Conservation (phyloP, 1,140 invertebrate genomes). For the Phenacoccus solenopsis region DNA sequence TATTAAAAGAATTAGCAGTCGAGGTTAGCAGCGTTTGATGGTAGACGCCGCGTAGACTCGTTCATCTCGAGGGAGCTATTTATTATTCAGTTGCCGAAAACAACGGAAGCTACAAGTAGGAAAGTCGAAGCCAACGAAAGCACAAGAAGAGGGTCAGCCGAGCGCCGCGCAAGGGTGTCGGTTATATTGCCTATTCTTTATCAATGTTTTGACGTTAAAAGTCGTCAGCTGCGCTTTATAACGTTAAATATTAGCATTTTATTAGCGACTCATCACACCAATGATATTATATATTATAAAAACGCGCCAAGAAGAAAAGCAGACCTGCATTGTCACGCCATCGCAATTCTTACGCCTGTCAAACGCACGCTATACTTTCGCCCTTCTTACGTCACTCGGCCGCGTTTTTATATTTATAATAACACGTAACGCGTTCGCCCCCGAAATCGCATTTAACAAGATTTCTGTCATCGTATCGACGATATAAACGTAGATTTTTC, state of each 20-base stretch:
- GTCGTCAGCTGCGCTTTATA: slow-evolving; percentile 15
- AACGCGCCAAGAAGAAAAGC: not conserved
- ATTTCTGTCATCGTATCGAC: not conserved
- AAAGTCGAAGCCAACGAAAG: not conserved
- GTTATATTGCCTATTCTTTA: slow-evolving; percentile 18
- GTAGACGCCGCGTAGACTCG: too few species aligned
- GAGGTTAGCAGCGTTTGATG: too few species aligned
- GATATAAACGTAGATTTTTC: not conserved
- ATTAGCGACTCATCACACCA: slow-evolving; percentile 10
- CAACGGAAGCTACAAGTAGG: not conserved
- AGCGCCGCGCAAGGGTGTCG: not conserved
- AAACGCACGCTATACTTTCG: slow-evolving; percentile 10
- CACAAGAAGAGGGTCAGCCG: not conserved
- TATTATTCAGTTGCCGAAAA: too few species aligned
- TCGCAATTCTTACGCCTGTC: slow-evolving; percentile 15
- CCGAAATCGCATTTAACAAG: slow-evolving; percentile 10
- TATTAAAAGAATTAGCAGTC: too few species aligned
- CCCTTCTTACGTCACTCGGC: slow-evolving; percentile 10
- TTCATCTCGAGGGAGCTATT: too few species aligned
- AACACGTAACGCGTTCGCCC: not conserved
- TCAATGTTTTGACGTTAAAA: slow-evolving; percentile 17
- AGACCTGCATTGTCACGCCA: slow-evolving; percentile 13
- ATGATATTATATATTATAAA: not conserved
- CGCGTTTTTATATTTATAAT: slow-evolving; percentile 16
- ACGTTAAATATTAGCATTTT: slow-evolving; percentile 18